Evolutionary conservation across 2,888 invertebrate genomes (phyloP).

Genomic region (Mechanitis mazaeus): DNA sequence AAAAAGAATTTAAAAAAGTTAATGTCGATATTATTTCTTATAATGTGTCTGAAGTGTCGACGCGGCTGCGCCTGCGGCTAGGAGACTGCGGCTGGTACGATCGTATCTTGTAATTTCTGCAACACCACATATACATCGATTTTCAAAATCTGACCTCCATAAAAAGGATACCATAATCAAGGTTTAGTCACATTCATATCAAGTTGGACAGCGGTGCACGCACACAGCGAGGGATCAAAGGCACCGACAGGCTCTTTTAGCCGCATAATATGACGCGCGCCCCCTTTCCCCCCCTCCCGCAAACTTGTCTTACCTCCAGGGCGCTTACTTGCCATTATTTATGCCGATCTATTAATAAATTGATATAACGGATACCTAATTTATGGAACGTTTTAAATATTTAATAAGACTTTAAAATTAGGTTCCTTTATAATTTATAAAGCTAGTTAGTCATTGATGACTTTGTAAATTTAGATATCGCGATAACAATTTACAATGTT

Average conservation of each 20-base stretch:
- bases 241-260: constrained; percentile 77
- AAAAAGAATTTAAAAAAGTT: constrained; percentile 38
- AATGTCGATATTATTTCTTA: constrained; percentile 56
- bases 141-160: constrained; percentile 55
- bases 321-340: constrained; percentile 73
- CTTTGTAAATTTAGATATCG: constrained; percentile 1
- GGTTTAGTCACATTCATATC: constrained; percentile 76
- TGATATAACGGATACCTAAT: constrained; percentile 63
- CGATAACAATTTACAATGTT: neutral
- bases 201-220: constrained; percentile 70
- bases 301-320: constrained; percentile 61
- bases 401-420: constrained; percentile 6
- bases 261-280: constrained; percentile 76
- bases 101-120: constrained; percentile 54
- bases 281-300: constrained; percentile 57
- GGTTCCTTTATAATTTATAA: neutral
- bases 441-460: constrained; percentile 3
- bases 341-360: constrained; percentile 74
- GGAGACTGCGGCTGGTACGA: constrained; percentile 49
- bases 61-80: constrained; percentile 62
- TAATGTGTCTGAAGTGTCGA: constrained; percentile 52
- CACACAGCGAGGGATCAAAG: constrained; percentile 65
- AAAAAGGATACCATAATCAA: constrained; percentile 73
- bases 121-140: constrained; percentile 18
- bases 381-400: constrained; percentile 29